Conservation (phyloP, 2,797 vertebrate genomes). For the Coluber constrictor region DNA sequence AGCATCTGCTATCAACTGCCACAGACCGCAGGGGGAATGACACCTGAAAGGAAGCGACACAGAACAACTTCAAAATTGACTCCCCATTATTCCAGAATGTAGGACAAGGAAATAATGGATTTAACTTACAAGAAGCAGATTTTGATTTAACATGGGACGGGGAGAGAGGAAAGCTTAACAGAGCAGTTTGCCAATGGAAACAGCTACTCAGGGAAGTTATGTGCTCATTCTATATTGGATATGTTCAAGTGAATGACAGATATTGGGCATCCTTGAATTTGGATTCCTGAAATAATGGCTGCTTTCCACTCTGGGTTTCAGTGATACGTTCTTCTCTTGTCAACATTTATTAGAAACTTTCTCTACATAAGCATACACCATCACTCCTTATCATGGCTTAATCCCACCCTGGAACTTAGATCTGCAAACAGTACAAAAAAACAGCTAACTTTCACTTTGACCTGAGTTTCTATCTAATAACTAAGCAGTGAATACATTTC, state of each 20-base stretch:
- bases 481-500: background rate
- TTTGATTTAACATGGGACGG: background rate
- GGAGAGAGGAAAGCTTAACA: background rate
- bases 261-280: background rate
- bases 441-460: background rate
- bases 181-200: background rate
- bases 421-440: background rate
- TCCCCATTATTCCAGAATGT: background rate
- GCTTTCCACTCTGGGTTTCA: background rate
- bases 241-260: background rate
- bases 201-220: background rate
- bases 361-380: background rate
- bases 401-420: background rate
- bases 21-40: background rate
- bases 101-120: background rate
- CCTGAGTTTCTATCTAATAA: background rate
- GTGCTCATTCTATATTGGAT: background rate
- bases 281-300: background rate
- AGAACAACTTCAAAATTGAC: background rate
- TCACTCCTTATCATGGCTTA: background rate
- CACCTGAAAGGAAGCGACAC: background rate
- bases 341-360: background rate
- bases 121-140: background rate
- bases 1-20: conserved; percentile 25
- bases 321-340: background rate